Base-by-base conservation (phyloP, 2,113 vertebrate genomes). In the Eonycteris spelaea region DNA sequence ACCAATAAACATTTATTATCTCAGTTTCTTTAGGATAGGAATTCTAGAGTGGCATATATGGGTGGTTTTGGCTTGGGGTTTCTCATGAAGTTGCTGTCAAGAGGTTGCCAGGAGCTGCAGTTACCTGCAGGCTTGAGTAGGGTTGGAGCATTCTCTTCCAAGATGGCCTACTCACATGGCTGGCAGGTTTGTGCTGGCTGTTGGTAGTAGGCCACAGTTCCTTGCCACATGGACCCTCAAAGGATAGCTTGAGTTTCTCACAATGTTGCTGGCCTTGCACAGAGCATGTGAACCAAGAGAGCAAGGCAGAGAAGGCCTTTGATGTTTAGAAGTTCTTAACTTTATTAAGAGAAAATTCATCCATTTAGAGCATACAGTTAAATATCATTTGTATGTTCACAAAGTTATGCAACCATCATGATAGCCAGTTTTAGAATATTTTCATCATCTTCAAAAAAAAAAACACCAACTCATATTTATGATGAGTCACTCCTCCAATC, bases 321-420 rank as follows among this genome's bases (percentile, higher is more conserved):
- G 21, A 48, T 59, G 59, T 74, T n/a, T 28, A 48, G 57, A 92
- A 61, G 68, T 75, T 24, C 26, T 77, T 84, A 30, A 55, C 63
- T 80, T 57, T 86, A 80, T 79, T 79, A 79, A 86, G 63, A 78
- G 68, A 86, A 91, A 79, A 95, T 78, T 24, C 13, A 45, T 71
- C 91, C 68, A 38, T 22, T 70, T 91, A 82, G 85, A 67, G 7
- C 70, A 5, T 48, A 63, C 5, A 94, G 40, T 75, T 67, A 71
- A 73, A 16, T 67, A 33, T 21, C 15, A 40, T 94, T 61, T 61
- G 51, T 77, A n/a, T 75, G 16, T 85, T 90, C n/a, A 59, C 43
- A n/a, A 87, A 79, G 24, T 68, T 70, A 91, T 6, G n/a, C 28
- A 89, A 53, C 11, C 24, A 85, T 78, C 68, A 53, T 55, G 7